phyloP scores from a whole-genome alignment of 2,888 invertebrate species.

The Sarcophaga carnaria region DNA sequence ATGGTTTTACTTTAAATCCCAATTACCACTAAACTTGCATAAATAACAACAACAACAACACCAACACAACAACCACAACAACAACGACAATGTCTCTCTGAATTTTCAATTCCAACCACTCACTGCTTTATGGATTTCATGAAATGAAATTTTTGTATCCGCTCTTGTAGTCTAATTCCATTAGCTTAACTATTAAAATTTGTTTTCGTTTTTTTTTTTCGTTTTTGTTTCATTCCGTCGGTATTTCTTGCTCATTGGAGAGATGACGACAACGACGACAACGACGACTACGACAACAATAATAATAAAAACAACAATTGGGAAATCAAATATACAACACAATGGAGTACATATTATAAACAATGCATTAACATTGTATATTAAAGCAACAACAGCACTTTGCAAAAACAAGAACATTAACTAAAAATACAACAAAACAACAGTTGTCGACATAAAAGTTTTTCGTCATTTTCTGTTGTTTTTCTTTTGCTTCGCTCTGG shows the following conservation, averaged over 20 bases:
- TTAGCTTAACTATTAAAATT: conserved; percentile 46
- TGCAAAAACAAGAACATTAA: conserved; percentile 2
- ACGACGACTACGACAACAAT: background rate
- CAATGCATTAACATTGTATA: conserved; percentile 29
- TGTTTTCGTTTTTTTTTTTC: background rate
- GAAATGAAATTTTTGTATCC: conserved; percentile 44
- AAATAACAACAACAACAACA: background rate
- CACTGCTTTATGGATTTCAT: conserved; percentile 25
- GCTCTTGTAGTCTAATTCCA: conserved; percentile 48
- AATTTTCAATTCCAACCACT: background rate
- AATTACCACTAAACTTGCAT: conserved; percentile 10
- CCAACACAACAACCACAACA: background rate
- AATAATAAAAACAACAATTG: background rate
- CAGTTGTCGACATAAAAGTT: conserved; percentile 52
- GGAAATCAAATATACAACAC: background rate
- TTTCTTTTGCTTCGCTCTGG: background rate
- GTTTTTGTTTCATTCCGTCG: conserved; percentile 27
- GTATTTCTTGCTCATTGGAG: conserved; percentile 42
- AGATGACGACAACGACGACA: conserved; percentile 22
- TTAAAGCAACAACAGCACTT: conserved; percentile 10
- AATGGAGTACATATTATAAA: too few species aligned
- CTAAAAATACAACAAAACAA: conserved; percentile 8
- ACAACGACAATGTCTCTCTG: background rate
- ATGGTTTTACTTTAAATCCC: background rate
- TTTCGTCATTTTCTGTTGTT: background rate